A percentile compares a stretch with the other conserved stretches of the same genome.
Evolutionary conservation across 2,888 invertebrate genomes (phyloP).

Genomic region (Amphiduros pacificus): DNA sequence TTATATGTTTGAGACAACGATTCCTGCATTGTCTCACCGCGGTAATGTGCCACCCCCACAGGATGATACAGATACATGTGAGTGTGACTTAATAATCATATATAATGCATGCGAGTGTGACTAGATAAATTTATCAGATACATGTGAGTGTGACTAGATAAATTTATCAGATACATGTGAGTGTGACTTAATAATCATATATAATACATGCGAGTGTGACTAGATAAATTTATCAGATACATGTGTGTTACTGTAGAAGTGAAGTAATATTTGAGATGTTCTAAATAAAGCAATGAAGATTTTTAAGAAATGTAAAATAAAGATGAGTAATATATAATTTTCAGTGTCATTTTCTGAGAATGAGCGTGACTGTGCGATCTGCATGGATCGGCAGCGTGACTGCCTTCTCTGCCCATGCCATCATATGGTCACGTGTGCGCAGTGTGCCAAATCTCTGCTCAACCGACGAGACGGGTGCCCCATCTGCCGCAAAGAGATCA

Average conservation of each 20-base stretch:
- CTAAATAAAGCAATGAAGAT: no score
- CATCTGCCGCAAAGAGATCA: slow-evolving; percentile 60
- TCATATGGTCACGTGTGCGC: slow-evolving; percentile 61
- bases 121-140: not conserved
- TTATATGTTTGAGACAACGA: slow-evolving; percentile 34
- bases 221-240: not conserved
- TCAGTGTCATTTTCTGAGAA: slow-evolving; percentile 18
- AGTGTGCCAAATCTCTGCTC: slow-evolving; percentile 59
- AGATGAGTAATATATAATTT: no score
- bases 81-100: not conserved
- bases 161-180: not conserved
- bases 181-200: not conserved
- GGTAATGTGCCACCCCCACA: slow-evolving; percentile 38
- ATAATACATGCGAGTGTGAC: not conserved
- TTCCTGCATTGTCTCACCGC: slow-evolving; percentile 45
- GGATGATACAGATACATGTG: slow-evolving; percentile 32
- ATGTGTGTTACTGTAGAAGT: no score
- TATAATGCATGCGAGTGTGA: not conserved
- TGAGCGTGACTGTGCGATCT: slow-evolving; percentile 62
- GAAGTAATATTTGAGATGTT: no score
- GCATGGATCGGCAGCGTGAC: slow-evolving; percentile 60
- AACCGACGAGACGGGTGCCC: slow-evolving; percentile 61
- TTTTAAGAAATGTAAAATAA: no score
- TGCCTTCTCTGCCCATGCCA: slow-evolving; percentile 61
- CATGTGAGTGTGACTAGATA: not conserved